Evolutionary conservation across 2,888 invertebrate species (phyloP).

Genomic region (Sminthurinus aureus): DNA sequence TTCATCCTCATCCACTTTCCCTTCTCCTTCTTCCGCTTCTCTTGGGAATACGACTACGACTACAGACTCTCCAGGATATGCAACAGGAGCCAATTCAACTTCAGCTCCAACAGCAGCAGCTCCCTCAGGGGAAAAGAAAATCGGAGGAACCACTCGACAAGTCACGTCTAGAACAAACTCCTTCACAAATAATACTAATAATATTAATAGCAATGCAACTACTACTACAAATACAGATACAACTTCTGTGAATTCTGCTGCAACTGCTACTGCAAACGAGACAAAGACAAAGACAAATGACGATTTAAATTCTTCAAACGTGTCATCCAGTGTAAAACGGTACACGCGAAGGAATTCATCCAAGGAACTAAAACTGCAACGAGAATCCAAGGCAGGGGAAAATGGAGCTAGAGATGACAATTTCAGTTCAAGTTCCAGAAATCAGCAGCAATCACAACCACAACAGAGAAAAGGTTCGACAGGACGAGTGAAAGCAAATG

Average conservation of each 20-base stretch:
- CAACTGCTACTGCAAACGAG: neutral
- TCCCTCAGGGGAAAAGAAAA: neutral
- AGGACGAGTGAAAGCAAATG: conserved; percentile 18
- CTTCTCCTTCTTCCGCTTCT: neutral
- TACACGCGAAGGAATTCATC: conserved; percentile 39
- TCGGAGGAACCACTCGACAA: neutral
- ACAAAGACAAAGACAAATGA: neutral
- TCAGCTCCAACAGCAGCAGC: neutral
- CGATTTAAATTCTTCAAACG: neutral
- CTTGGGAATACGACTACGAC: neutral
- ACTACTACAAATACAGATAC: neutral
- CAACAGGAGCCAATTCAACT: neutral
- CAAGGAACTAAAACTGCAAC: conserved; percentile 38
- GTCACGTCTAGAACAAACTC: conserved; percentile 3
- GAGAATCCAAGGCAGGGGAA: neutral
- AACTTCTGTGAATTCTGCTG: neutral
- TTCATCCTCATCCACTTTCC: neutral
- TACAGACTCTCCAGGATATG: neutral
- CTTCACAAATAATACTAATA: neutral
- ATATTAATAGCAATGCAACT: neutral
- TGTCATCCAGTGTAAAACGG: conserved; percentile 18
- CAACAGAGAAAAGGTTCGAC: conserved; percentile 12
- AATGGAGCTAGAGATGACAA: neutral
- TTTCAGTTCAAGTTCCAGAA: neutral
- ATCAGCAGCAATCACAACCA: too few relatives aligned